A percentile compares a stretch with the other conserved stretches of the same genome.
Evolutionary conservation across 2,797 vertebrate species (phyloP).

Genomic region (Hozukius guyotensis): DNA sequence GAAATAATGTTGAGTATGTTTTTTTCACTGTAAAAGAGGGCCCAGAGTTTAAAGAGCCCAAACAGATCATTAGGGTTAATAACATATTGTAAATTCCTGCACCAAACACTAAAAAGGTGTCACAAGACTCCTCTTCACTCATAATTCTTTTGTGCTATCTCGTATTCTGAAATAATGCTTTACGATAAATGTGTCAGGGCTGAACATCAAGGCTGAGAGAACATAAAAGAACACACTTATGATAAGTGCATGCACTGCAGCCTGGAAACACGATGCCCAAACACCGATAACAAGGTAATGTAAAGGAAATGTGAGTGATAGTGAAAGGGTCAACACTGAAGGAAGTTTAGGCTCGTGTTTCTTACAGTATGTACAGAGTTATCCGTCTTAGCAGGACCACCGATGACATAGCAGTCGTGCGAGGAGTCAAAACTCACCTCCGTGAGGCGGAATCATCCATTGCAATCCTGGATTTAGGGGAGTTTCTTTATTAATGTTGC

Average conservation of each 20-base stretch:
- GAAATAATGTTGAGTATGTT: neutral
- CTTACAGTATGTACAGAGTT: neutral
- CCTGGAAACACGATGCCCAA: constrained; percentile 31
- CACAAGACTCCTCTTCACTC: neutral
- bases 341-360: neutral
- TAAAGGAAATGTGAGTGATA: constrained; percentile 16
- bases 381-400: neutral
- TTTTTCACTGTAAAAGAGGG: neutral
- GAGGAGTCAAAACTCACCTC: constrained; percentile 27
- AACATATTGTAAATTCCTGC: neutral
- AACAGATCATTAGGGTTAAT: neutral
- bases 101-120: neutral
- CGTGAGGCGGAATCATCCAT: constrained; percentile 15
- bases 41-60: neutral
- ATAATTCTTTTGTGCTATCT: neutral
- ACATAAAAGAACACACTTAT: constrained; percentile 16
- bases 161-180: neutral
- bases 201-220: constrained; percentile 9
- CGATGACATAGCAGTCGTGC: neutral
- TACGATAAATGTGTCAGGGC: neutral
- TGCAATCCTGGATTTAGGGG: constrained; percentile 24
- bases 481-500: constrained; percentile 45
- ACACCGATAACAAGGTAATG: constrained; percentile 34
- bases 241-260: constrained; percentile 20
- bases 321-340: neutral